Conservation (phyloP, 2,888 invertebrate species). For the Drosophila mercatorum region DNA sequence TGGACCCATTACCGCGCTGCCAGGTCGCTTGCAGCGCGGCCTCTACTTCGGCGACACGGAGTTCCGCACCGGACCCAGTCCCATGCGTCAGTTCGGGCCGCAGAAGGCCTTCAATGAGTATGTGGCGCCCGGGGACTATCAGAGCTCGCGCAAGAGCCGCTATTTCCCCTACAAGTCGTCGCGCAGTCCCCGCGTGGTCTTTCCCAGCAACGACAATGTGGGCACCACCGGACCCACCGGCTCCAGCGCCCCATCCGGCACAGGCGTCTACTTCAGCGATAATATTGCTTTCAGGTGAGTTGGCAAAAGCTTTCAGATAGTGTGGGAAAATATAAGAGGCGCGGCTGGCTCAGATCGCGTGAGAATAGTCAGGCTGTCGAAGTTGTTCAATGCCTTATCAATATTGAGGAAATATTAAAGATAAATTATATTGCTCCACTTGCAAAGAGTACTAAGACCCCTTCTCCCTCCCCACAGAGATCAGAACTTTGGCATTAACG, state of each 20-base stretch:
- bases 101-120: conserved; percentile 84
- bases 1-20: conserved; percentile 84
- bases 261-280: conserved; percentile 83
- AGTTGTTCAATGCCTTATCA: not conserved
- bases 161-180: conserved; percentile 84
- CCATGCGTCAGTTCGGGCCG: conserved; percentile 74
- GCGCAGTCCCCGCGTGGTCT: conserved; percentile 84
- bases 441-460: not conserved
- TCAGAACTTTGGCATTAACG: conserved; percentile 87
- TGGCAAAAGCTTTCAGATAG: not conserved
- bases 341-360: not conserved
- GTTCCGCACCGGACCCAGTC: conserved; percentile 73
- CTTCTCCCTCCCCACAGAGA: conserved; percentile 83
- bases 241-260: conserved; percentile 69
- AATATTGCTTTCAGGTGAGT: conserved; percentile 84
- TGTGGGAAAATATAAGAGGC: not conserved
- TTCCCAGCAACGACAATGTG: conserved; percentile 83
- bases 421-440: not conserved
- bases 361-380: conserved; percentile 3
- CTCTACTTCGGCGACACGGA: conserved; percentile 83
- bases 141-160: conserved; percentile 83
- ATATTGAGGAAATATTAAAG: not conserved
- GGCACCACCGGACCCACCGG: conserved; percentile 82
- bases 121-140: conserved; percentile 76
- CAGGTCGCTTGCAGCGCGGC: conserved; percentile 81